A percentile compares a stretch with the other conserved stretches of the same genome.
phyloP scores from a whole-genome alignment of 2,888 invertebrate genomes.

The Oscheius sp. region DNA sequence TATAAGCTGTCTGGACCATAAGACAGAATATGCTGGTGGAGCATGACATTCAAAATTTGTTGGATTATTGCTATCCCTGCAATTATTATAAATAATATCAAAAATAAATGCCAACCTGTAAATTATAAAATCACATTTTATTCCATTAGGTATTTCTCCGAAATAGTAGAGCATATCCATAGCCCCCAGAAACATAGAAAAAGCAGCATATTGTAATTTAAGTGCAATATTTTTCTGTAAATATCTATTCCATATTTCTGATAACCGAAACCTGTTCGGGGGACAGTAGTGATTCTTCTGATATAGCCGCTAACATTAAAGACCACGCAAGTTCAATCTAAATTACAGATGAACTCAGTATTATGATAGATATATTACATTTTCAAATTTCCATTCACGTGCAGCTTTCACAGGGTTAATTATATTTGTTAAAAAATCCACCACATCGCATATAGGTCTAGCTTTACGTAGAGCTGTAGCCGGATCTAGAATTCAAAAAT shows the following conservation, averaged over 20 bases:
- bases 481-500: background rate
- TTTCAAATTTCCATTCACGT: slow-evolving; percentile 19
- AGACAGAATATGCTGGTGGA: background rate
- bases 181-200: background rate
- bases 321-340: slow-evolving; percentile 22
- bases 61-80: background rate
- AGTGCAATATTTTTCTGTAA: slow-evolving; percentile 10
- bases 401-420: slow-evolving; percentile 2
- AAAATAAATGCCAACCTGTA: slow-evolving; percentile 1
- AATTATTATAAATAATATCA: background rate
- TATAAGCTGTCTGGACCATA: background rate
- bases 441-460: background rate
- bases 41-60: background rate
- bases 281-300: background rate
- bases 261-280: background rate
- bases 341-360: background rate
- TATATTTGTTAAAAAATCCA: background rate
- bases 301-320: background rate
- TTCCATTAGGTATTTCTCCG: background rate
- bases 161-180: slow-evolving; percentile 17
- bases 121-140: slow-evolving; percentile 18
- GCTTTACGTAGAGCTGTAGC: background rate
- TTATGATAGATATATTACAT: background rate
- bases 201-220: background rate
- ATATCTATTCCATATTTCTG: background rate